A percentile compares a stretch with the other conserved stretches of the same genome.
Evolutionary conservation across 2,113 vertebrate genomes (phyloP).

Genomic region (Fulmarus glacialis): DNA sequence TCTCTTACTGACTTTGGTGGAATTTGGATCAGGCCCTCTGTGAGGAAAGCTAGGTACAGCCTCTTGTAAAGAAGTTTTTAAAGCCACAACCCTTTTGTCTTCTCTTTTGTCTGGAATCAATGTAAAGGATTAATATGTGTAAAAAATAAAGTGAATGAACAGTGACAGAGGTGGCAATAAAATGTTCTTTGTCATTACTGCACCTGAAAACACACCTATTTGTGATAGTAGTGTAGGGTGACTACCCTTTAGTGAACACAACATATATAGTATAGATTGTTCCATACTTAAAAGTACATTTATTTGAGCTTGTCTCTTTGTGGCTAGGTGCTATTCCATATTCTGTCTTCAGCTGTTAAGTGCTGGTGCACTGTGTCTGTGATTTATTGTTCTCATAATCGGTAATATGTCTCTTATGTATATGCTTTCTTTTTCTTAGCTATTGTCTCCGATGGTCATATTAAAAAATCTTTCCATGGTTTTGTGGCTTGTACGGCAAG

Average conservation of each 20-base stretch:
- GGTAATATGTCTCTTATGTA: constrained; percentile 70
- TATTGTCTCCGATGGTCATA: constrained; percentile 68
- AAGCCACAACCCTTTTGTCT: neutral
- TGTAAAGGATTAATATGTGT: neutral
- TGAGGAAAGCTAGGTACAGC: neutral
- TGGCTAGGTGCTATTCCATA: constrained; percentile 30
- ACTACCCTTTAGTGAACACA: neutral
- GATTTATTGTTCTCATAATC: constrained; percentile 77
- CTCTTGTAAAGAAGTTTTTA: neutral
- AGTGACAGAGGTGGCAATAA: neutral
- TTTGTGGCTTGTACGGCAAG: constrained; percentile 45
- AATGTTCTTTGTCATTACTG: neutral
- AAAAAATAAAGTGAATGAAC: neutral
- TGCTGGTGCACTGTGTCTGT: constrained; percentile 56
- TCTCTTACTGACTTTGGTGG: neutral
- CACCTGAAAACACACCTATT: neutral
- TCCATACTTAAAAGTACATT: constrained; percentile 42
- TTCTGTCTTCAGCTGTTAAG: constrained; percentile 64
- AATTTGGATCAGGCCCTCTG: neutral
- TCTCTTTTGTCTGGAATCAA: neutral
- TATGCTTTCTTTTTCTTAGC: constrained; percentile 52
- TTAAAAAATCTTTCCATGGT: constrained; percentile 67
- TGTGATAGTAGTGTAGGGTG: neutral
- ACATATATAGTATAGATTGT: neutral
- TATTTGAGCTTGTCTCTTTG: constrained; percentile 40